Evolutionary conservation across 1,140 invertebrate species (phyloP).

Genomic region (Brachionus plicatilis): DNA sequence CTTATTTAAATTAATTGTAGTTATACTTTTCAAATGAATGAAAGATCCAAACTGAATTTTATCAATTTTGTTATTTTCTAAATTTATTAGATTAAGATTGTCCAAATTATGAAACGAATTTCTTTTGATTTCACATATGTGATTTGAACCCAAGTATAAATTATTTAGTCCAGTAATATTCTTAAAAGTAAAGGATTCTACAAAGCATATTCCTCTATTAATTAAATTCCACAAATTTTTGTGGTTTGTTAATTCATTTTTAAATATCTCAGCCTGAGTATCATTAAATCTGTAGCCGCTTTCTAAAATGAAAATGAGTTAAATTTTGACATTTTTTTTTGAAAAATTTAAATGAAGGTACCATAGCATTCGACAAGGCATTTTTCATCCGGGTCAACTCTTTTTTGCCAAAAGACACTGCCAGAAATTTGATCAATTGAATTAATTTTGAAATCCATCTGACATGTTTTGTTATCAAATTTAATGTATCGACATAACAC

Average conservation of each 20-base stretch:
- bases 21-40: background rate
- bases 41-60: background rate
- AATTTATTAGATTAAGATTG: background rate
- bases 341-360: background rate
- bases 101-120: background rate
- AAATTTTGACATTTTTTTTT: no score
- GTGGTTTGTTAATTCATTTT: background rate
- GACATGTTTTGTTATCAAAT: background rate
- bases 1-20: background rate
- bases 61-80: background rate
- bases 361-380: background rate
- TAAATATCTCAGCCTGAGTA: background rate
- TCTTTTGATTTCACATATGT: background rate
- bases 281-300: background rate
- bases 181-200: background rate
- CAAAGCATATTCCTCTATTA: background rate
- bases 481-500: background rate
- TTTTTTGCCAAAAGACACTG: background rate
- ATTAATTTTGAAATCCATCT: background rate
- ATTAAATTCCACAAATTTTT: background rate
- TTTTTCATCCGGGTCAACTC: background rate
- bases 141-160: background rate
- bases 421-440: background rate
- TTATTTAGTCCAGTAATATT: background rate
- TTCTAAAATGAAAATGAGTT: background rate